A percentile compares a stretch with the other conserved stretches of the same genome.
phyloP scores from a whole-genome alignment of 2,888 invertebrate genomes.

The Amblyjoppa fuscipennis region DNA sequence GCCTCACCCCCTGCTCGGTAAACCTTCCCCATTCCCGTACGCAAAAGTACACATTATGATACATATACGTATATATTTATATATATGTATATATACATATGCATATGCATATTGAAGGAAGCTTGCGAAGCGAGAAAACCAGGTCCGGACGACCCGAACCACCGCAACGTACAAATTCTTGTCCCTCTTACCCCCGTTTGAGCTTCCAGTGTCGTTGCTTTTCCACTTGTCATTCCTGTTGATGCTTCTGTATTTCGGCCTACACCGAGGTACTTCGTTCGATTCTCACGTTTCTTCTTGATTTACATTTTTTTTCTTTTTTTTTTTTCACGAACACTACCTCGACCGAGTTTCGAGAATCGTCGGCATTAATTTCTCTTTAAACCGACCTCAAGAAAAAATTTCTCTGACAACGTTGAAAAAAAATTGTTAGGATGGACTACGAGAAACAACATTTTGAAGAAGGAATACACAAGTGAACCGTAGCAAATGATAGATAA shows the following conservation, averaged over 20 bases:
- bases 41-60: slow-evolving; percentile 22
- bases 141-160: slow-evolving; percentile 21
- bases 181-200: slow-evolving; percentile 27
- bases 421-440: no score
- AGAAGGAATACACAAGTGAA: no score
- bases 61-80: neutral
- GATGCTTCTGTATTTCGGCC: slow-evolving; percentile 30
- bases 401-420: neutral
- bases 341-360: neutral
- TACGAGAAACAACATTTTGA: no score
- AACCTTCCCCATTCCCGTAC: slow-evolving; percentile 8
- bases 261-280: slow-evolving; percentile 26
- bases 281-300: slow-evolving; percentile 58
- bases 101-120: neutral
- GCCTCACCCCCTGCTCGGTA: neutral
- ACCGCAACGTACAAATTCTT: slow-evolving; percentile 39
- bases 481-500: no score
- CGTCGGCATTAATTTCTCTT: neutral
- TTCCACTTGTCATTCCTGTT: slow-evolving; percentile 55
- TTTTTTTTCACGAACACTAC: slow-evolving; percentile 1
- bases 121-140: slow-evolving; percentile 9
- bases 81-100: neutral
- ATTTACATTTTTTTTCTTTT: slow-evolving; percentile 60
- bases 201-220: slow-evolving; percentile 27
- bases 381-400: neutral